Conservation (phyloP, 2,888 invertebrate genomes). For the Cephonodes hylas region DNA sequence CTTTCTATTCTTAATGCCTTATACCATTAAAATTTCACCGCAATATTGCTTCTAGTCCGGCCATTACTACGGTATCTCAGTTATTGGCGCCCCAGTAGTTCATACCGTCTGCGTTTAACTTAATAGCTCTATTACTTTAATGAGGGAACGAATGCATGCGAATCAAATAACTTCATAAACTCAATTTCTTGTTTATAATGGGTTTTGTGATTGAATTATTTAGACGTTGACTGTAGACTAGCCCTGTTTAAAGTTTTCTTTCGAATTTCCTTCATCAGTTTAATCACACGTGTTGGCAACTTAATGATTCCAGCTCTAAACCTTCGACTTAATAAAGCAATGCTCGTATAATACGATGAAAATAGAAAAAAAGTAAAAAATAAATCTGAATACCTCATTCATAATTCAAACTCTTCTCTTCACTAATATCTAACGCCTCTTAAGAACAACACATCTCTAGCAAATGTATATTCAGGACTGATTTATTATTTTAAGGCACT, state of each 20-base stretch:
- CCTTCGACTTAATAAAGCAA: no score
- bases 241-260: neutral
- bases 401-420: no score
- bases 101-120: constrained; percentile 47
- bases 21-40: constrained; percentile 49
- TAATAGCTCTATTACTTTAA: constrained; percentile 68
- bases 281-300: no score
- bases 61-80: constrained; percentile 48
- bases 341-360: no score
- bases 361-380: neutral
- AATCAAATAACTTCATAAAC: constrained; percentile 43
- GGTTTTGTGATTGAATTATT: neutral
- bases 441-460: no score
- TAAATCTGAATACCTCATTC: no score
- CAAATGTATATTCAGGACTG: no score
- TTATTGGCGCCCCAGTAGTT: constrained; percentile 44
- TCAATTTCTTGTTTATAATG: constrained; percentile 14
- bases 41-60: constrained; percentile 40
- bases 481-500: no score
- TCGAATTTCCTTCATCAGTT: neutral
- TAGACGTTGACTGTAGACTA: neutral
- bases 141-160: constrained; percentile 45
- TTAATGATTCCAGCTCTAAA: no score
- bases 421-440: no score
- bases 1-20: neutral